Conservation (phyloP, 1,140 invertebrate genomes). For the Halesus radiatus region DNA sequence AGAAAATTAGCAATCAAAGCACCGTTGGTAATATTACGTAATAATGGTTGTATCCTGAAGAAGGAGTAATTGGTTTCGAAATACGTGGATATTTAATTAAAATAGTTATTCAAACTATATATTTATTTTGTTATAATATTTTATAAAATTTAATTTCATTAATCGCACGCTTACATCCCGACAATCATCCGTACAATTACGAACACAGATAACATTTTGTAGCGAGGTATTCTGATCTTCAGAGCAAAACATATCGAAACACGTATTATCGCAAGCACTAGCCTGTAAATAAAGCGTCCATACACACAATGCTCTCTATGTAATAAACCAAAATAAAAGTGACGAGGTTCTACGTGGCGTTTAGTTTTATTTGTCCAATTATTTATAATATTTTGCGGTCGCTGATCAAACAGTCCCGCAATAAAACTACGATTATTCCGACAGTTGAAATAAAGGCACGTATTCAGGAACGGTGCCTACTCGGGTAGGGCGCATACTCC, state of each 20-base stretch:
- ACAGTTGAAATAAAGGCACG: slow-evolving; percentile 23
- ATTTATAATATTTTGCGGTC: slow-evolving; percentile 28
- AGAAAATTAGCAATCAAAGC: too few species aligned
- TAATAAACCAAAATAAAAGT: not conserved
- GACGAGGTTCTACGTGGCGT: not conserved
- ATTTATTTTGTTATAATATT: too few species aligned
- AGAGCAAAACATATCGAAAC: not conserved
- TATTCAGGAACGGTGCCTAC: not conserved
- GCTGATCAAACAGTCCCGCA: slow-evolving; percentile 16
- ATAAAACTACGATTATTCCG: slow-evolving; percentile 19
- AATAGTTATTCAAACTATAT: too few species aligned
- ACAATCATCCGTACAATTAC: too few species aligned
- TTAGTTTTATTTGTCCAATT: slow-evolving; percentile 32
- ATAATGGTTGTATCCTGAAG: too few species aligned
- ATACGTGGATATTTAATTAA: too few species aligned
- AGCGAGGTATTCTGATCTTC: not conserved
- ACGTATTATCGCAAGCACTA: not conserved
- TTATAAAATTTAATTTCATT: too few species aligned
- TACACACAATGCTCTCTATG: not conserved
- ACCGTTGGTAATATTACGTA: too few species aligned
- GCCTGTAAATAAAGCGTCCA: not conserved
- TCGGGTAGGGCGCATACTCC: not conserved
- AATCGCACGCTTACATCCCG: too few species aligned
- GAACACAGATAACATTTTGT: not conserved
- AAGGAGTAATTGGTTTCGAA: too few species aligned